These are phyloP conservation scores for Coelopa frigida DNA, from an alignment of 1,140 invertebrate species.

Conservation along the genomic window DNA sequence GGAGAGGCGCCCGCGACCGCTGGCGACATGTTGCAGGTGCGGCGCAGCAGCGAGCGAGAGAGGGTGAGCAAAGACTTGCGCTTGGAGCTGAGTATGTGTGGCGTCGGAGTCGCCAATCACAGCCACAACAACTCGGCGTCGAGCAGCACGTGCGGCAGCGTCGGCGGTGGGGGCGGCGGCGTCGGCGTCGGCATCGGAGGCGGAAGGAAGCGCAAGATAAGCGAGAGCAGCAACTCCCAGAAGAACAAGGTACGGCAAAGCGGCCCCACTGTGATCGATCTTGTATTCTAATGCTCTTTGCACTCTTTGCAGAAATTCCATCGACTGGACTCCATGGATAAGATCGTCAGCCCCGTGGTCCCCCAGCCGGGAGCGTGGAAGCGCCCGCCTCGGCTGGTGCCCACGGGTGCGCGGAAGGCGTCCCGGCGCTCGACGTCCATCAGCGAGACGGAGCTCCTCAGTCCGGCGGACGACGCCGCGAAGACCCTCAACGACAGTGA, in stretches of 20 bases:
- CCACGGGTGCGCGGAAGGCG: slow-evolving; percentile 34
- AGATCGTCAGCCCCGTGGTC: slow-evolving; percentile 87
- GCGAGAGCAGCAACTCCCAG: slow-evolving; percentile 42
- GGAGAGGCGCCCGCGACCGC: slow-evolving; percentile 14
- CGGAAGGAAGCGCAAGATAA: slow-evolving; percentile 48
- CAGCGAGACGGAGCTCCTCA: slow-evolving; percentile 35
- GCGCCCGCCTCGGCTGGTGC: slow-evolving; percentile 40
- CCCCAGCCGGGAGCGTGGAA: slow-evolving; percentile 79
- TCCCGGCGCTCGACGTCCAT: slow-evolving; percentile 37
- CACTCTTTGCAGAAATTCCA: slow-evolving; percentile 47
- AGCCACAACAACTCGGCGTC: slow-evolving; percentile 16
- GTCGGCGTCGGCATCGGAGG: slow-evolving; percentile 27
- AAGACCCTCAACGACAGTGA: slow-evolving; percentile 25
- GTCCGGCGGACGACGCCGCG: slow-evolving; percentile 29
- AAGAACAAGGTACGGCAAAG: slow-evolving; percentile 43
- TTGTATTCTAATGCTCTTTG: not conserved
- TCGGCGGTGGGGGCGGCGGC: slow-evolving; percentile 17
- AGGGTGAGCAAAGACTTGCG: slow-evolving; percentile 30
- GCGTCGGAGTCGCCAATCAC: no score
- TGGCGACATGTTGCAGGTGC: slow-evolving; percentile 28
- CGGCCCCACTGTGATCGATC: not conserved
- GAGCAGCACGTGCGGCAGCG: slow-evolving; percentile 31
- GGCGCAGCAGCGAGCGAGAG: slow-evolving; percentile 9
- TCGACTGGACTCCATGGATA: slow-evolving; percentile 66
- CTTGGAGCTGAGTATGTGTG: slow-evolving; percentile 34